Conservation (phyloP, 2,113 vertebrate genomes). For the Onychostoma macrolepis region DNA sequence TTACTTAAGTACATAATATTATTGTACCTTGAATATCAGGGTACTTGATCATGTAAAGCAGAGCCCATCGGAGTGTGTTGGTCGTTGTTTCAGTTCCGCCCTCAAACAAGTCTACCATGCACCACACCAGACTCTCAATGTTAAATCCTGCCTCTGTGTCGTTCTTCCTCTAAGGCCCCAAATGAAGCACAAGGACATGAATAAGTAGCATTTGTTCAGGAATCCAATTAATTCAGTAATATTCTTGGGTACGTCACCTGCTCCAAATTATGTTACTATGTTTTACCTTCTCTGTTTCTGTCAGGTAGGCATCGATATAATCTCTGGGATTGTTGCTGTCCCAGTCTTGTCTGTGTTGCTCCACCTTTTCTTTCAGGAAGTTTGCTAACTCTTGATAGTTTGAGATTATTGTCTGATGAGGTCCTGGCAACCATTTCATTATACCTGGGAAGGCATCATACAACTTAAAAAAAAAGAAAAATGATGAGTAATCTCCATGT, state of each 20-base stretch:
- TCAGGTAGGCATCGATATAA: slow-evolving; percentile 82
- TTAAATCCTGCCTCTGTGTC: slow-evolving; percentile 71
- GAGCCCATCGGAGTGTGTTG: slow-evolving; percentile 85
- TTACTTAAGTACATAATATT: not conserved
- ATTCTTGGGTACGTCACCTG: not conserved
- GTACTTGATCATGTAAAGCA: slow-evolving; percentile 84
- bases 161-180: slow-evolving; percentile 52
- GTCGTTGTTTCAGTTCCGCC: slow-evolving; percentile 88
- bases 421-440: slow-evolving; percentile 79
- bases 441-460: slow-evolving; percentile 76
- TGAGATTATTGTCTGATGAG: slow-evolving; percentile 74
- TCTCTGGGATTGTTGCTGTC: slow-evolving; percentile 77
- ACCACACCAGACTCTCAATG: slow-evolving; percentile 76
- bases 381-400: slow-evolving; percentile 62
- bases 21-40: slow-evolving; percentile 83
- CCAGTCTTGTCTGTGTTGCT: slow-evolving; percentile 80
- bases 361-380: slow-evolving; percentile 69
- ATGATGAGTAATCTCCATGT: not conserved
- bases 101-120: slow-evolving; percentile 86
- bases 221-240: not conserved
- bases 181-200: not conserved
- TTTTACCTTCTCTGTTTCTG: slow-evolving; percentile 82
- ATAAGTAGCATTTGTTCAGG: not conserved
- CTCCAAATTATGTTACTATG: not conserved
- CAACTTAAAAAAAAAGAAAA: slow-evolving; percentile 67